Evolutionary conservation across 92 coral and sea anemone species (phyloP).

Genomic region (Virgularia gustaviana): DNA sequence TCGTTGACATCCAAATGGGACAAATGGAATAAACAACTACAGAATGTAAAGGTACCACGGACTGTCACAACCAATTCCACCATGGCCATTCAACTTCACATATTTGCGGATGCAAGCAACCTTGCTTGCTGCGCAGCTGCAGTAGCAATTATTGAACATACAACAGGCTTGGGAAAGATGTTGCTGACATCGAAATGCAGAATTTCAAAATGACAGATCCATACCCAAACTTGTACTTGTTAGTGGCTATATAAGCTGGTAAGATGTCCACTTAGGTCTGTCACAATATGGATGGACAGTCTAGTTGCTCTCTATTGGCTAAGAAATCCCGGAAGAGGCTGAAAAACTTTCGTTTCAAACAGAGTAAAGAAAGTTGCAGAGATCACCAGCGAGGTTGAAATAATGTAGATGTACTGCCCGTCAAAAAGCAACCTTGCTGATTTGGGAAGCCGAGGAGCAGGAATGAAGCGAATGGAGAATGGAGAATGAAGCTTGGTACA

Average conservation of each 20-base stretch:
- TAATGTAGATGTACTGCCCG: too few relatives aligned
- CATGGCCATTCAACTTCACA: not conserved
- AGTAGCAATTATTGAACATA: not conserved
- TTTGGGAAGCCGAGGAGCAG: too few relatives aligned
- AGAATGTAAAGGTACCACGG: slow-evolving; percentile 6
- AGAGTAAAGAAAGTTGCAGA: too few relatives aligned
- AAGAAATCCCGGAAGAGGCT: slow-evolving; percentile 15
- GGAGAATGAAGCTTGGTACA: too few relatives aligned
- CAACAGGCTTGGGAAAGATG: too few relatives aligned
- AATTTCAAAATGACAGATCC: too few relatives aligned
- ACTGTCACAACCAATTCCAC: not conserved
- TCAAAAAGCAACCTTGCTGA: too few relatives aligned
- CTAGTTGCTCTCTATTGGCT: slow-evolving; percentile 34
- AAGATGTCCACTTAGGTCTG: slow-evolving; percentile 7
- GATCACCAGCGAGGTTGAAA: too few relatives aligned
- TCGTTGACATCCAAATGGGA: not conserved
- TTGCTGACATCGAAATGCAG: too few relatives aligned
- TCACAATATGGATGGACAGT: slow-evolving; percentile 47
- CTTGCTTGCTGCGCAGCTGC: slow-evolving; percentile 13
- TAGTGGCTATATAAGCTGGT: slow-evolving; percentile 7
- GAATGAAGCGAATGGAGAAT: too few relatives aligned
- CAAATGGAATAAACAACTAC: slow-evolving; percentile 23
- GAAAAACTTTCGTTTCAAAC: too few relatives aligned
- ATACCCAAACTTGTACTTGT: slow-evolving; percentile 35
- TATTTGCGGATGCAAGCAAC: slow-evolving; percentile 26